Evolutionary conservation across 2,113 vertebrate species (phyloP).

Genomic region (Macrotus californicus): DNA sequence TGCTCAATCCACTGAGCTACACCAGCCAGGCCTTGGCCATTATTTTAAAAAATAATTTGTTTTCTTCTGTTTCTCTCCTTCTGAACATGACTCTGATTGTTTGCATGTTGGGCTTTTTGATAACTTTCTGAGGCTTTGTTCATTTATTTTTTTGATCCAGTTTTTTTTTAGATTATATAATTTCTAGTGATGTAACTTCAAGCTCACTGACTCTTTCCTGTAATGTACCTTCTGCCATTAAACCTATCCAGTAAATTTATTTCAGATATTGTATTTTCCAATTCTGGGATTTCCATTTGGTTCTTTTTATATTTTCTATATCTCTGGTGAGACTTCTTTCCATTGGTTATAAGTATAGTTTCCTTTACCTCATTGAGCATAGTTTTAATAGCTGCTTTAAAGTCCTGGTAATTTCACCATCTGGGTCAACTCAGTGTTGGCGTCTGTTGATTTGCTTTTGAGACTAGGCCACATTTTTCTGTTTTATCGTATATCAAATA

Average conservation of each 20-base stretch:
- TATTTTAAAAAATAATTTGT: too few relatives aligned
- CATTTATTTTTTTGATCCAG: not conserved
- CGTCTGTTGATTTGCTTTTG: slow-evolving; percentile 16
- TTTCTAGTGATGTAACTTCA: not conserved
- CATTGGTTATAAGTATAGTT: not conserved
- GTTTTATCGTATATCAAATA: not conserved
- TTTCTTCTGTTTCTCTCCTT: not conserved
- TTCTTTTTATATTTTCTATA: not conserved
- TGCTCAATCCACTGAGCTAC: too few relatives aligned
- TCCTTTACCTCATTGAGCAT: not conserved
- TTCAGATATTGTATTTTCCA: not conserved
- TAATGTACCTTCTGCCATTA: not conserved
- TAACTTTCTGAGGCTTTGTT: not conserved
- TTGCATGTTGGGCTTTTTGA: not conserved
- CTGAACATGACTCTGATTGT: not conserved
- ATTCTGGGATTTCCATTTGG: not conserved
- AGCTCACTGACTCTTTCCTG: not conserved
- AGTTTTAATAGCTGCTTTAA: not conserved
- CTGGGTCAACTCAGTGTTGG: not conserved
- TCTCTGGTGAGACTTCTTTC: not conserved
- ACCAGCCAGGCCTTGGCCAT: too few relatives aligned
- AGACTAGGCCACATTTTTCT: not conserved
- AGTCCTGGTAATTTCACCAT: not conserved
- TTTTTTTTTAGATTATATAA: not conserved
- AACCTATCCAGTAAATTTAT: not conserved